Evolutionary conservation across 2,113 vertebrate species (phyloP).

Genomic region (Clarias gariepinus): DNA sequence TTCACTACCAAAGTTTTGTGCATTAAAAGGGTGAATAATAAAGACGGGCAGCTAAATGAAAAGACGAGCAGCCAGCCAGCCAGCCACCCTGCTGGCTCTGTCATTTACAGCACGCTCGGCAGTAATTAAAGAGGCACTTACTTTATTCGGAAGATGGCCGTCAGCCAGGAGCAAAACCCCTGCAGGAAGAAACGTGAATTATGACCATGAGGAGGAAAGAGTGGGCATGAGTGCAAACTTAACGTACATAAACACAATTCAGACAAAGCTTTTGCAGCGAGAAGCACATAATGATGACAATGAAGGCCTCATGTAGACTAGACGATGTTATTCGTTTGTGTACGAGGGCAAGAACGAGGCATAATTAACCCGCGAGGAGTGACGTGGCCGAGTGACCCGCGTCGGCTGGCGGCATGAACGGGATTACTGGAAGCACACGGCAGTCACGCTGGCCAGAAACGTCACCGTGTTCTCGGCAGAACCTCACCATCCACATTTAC

Average conservation of each 20-base stretch:
- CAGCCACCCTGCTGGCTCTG: neutral
- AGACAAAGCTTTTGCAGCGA: neutral
- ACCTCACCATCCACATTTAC: neutral
- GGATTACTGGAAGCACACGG: slow-evolving; percentile 5
- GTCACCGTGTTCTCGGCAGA: neutral
- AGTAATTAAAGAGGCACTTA: slow-evolving; percentile 72
- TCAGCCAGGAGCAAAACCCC: slow-evolving; percentile 98
- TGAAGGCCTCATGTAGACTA: too few relatives aligned
- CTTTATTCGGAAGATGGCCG: slow-evolving; percentile 99
- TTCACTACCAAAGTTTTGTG: neutral
- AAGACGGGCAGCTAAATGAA: neutral
- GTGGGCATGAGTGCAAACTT: neutral
- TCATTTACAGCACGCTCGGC: neutral
- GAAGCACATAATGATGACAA: neutral
- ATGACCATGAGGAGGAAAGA: neutral
- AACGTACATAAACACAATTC: neutral
- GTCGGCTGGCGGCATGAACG: neutral
- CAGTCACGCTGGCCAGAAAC: neutral
- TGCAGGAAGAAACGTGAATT: slow-evolving; percentile 56
- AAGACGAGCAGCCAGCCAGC: neutral
- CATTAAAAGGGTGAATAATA: neutral
- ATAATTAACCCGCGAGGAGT: neutral
- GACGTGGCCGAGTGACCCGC: neutral
- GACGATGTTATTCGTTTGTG: too few relatives aligned
- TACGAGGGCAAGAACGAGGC: neutral